Conservation (phyloP, 2,888 invertebrate genomes). For the Cloeon dipterum region DNA sequence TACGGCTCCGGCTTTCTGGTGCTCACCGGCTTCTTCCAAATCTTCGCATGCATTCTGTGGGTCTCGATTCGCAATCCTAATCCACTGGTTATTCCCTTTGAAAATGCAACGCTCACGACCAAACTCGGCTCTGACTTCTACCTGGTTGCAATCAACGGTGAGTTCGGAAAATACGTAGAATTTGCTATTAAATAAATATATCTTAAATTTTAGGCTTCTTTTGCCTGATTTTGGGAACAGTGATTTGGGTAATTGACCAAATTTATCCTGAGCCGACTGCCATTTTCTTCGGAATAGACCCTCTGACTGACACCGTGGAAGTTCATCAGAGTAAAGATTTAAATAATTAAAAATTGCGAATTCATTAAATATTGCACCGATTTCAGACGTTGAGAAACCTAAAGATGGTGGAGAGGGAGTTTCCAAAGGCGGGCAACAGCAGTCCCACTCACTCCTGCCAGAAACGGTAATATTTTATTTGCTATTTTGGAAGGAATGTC, state of each 20-base stretch:
- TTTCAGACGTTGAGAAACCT: no score
- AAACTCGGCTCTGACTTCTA: slow-evolving; percentile 26
- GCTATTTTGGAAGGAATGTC: no score
- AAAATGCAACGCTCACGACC: slow-evolving; percentile 18
- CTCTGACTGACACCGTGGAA: slow-evolving; percentile 24
- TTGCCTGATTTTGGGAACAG: slow-evolving; percentile 19
- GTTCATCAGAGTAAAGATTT: slow-evolving; percentile 22
- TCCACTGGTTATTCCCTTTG: slow-evolving; percentile 26
- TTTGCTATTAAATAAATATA: no score
- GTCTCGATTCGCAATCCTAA: slow-evolving; percentile 22
- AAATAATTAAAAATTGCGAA: no score
- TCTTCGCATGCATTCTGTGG: slow-evolving; percentile 27
- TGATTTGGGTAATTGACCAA: slow-evolving; percentile 21
- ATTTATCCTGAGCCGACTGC: slow-evolving; percentile 20
- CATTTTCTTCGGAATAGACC: slow-evolving; percentile 25
- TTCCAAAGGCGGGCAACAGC: no score
- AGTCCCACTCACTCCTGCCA: no score
- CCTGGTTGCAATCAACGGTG: slow-evolving; percentile 24
- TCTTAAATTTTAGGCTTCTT: slow-evolving; percentile 19
- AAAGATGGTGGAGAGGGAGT: no score
- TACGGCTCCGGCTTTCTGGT: slow-evolving; percentile 26
- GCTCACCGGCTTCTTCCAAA: slow-evolving; percentile 23
- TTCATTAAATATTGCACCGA: no score
- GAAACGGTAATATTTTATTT: no score
- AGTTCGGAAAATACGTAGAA: no score